Evolutionary conservation across 2,888 invertebrate genomes (phyloP), one percentile per base, ranked within the genome.

Genomic region (Dioctria rufipes): DNA sequence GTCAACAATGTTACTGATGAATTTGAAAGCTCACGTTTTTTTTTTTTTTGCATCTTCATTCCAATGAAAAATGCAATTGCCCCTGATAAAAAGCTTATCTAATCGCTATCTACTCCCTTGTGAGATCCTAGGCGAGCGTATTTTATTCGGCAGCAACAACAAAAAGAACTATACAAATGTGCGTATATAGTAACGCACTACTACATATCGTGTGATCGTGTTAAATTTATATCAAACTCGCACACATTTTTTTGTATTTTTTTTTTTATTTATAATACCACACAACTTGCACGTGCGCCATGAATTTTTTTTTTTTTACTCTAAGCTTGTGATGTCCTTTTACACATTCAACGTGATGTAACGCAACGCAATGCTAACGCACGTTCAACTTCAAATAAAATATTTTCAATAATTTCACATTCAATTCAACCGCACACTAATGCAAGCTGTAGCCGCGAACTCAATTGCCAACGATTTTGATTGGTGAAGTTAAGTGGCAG

Each of bases 401-500:
- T 25, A 25, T 42, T 43, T 75, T 75, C 75, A 75, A 75, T 75
- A 2, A 0, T 2, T 75, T 75, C 60, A 11, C 43, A 60, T 75
- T 75, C 75, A 75, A 75, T 75, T 75, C 75, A 43, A 75, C 42
- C 73, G 9, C n/a, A 39, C 39, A 71, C 71, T 40, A 9, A 54
- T 43, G 43, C 75, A 75, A 42, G 60, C 75, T 25, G 25, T 25
- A 6, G 5, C 8, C 46, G 5, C 46, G 8, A 11, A 5, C 58
- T 75, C 60, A 46, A 46, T 11, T 58, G 71, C 73, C 65, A 71
- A 42, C 71, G 80, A 66, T 80, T 80, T 79, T 82, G 82, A 82
- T 82, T 82, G 82, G 82, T 77, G 80, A 80, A 82, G 75, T 80
- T 75, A 80, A 80, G 71, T 75, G 80, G 82, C 82, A 82, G 82